phyloP scores from a whole-genome alignment of 1,140 invertebrate genomes.

The Magallana ariakensis region DNA sequence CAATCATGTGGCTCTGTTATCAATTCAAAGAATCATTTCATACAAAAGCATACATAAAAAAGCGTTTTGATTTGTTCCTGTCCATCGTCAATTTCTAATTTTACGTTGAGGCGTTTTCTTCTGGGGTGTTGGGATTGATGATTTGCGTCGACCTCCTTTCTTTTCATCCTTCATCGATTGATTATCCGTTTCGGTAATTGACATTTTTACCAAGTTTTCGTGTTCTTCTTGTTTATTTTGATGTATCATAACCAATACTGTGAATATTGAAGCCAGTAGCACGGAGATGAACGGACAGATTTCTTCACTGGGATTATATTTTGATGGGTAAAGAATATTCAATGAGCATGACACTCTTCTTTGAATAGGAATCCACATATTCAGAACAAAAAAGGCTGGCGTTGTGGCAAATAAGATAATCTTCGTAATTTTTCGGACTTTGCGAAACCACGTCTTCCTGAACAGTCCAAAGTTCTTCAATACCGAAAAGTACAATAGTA shows the following conservation, averaged over 20 bases:
- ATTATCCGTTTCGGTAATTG: neutral
- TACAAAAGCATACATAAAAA: too few species aligned
- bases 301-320: conserved; percentile 7
- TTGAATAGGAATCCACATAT: conserved; percentile 33
- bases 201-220: neutral
- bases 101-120: neutral
- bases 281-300: conserved; percentile 17
- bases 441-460: neutral
- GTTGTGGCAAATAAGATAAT: conserved; percentile 3
- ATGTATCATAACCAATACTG: conserved; percentile 19
- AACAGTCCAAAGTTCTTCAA: neutral
- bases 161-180: neutral
- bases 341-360: conserved; percentile 2
- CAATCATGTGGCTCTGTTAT: too few species aligned
- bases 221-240: neutral
- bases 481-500: neutral
- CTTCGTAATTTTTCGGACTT: neutral
- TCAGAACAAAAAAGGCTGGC: conserved; percentile 8
- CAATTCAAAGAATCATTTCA: too few species aligned
- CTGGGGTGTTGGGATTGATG: neutral
- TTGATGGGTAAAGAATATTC: neutral
- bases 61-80: too few species aligned
- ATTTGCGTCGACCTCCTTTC: neutral
- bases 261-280: neutral
- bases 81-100: too few species aligned